These are phyloP conservation scores for Fregetta grallaria DNA, from an alignment of 2,113 vertebrate genomes.

Conservation along the genomic window DNA sequence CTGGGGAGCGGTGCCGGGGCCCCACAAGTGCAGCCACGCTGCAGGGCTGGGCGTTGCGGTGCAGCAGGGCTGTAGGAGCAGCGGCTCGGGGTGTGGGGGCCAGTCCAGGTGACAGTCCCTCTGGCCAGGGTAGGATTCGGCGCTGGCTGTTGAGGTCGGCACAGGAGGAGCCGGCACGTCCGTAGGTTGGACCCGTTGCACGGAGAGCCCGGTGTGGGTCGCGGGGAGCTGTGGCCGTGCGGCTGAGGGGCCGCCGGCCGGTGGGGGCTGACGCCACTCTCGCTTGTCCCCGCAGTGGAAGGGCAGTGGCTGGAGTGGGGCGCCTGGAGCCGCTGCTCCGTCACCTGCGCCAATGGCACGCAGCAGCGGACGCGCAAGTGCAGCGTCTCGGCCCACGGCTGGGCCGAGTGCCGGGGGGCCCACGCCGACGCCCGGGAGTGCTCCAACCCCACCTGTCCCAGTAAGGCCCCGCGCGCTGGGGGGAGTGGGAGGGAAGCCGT, in stretches of 20 bases:
- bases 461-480: slow-evolving; percentile 70
- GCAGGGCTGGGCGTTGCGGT: rapidly evolving
- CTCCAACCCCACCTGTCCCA: slow-evolving; percentile 84
- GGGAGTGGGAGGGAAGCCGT: background rate
- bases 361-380: slow-evolving; percentile 91
- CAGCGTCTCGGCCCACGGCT: slow-evolving; percentile 88
- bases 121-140: rapidly evolving
- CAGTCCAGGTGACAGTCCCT: background rate
- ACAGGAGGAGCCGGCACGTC: rapidly evolving
- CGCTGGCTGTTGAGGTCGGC: rapidly evolving
- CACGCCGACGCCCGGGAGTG: slow-evolving; percentile 91
- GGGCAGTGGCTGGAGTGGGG: slow-evolving; percentile 98
- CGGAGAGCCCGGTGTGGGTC: background rate
- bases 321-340: slow-evolving; percentile 89
- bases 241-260: background rate
- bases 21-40: rapidly evolving
- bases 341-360: slow-evolving; percentile 88
- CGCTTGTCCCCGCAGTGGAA: slow-evolving; percentile 84
- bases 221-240: background rate
- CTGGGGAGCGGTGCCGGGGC: rapidly evolving
- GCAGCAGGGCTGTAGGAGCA: background rate
- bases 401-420: slow-evolving; percentile 89
- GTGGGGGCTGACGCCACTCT: slow-evolving; percentile 7
- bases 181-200: background rate
- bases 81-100: rapidly evolving